phyloP scores from a whole-genome alignment of 2,797 vertebrate species.

The Gila robusta region DNA sequence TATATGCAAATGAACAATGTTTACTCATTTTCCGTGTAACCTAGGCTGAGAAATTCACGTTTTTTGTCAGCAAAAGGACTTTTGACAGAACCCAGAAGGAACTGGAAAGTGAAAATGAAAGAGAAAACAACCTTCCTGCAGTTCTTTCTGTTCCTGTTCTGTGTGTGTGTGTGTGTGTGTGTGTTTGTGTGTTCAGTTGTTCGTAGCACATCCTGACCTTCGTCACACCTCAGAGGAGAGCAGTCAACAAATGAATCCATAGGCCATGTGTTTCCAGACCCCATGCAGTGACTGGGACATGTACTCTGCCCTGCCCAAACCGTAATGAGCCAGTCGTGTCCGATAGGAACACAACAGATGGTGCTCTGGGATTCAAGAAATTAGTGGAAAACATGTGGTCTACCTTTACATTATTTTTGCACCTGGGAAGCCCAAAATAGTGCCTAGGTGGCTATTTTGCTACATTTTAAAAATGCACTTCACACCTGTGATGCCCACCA shows the following conservation, averaged over 20 bases:
- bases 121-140: constrained; percentile 5
- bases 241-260: constrained; percentile 11
- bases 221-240: neutral
- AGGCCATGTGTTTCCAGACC: constrained; percentile 24
- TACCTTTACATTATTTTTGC: neutral
- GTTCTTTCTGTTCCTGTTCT: constrained; percentile 23
- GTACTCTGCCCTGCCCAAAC: constrained; percentile 12
- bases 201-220: neutral
- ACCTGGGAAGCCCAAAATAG: neutral
- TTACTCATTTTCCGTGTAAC: neutral
- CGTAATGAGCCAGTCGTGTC: neutral
- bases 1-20: neutral
- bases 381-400: neutral
- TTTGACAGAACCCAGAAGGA: too few relatives aligned
- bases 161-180: neutral
- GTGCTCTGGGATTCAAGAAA: neutral
- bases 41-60: neutral
- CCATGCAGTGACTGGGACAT: neutral
- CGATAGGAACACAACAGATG: neutral
- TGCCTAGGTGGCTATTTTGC: neutral
- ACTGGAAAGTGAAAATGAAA: constrained; percentile 47
- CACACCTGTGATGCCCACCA: neutral
- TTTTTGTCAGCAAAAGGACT: too few relatives aligned
- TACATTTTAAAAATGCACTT: neutral
- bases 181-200: constrained; percentile 23